Conservation (phyloP, 1,140 invertebrate species). For the Drosophila insularis region DNA sequence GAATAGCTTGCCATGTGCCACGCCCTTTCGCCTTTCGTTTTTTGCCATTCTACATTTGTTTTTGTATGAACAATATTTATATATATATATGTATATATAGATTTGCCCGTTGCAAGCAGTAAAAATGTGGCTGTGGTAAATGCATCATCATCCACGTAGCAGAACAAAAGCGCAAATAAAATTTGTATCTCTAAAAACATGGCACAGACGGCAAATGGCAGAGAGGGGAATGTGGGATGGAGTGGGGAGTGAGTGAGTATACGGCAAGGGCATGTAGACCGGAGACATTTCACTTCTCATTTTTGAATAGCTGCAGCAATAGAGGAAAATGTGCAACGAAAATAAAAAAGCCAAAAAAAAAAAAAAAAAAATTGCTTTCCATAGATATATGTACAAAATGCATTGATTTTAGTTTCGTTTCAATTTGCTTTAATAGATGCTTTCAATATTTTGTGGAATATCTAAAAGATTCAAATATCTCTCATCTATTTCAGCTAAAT, state of each 20-base stretch:
- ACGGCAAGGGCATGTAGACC: neutral
- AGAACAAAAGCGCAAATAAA: constrained; percentile 5
- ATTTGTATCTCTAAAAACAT: constrained; percentile 3
- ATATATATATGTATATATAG: neutral
- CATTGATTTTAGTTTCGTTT: too few relatives aligned
- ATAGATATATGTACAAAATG: too few relatives aligned
- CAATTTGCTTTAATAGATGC: too few relatives aligned
- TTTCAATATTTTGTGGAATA: too few relatives aligned
- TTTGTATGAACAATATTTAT: constrained; percentile 24
- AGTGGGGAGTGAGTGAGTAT: too few relatives aligned
- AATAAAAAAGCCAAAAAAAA: too few relatives aligned
- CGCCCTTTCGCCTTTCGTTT: constrained; percentile 30
- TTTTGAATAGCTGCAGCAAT: neutral
- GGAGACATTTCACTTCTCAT: neutral
- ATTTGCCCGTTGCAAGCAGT: neutral
- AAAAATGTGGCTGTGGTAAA: neutral
- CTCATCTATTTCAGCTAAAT: too few relatives aligned
- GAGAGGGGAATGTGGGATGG: neutral
- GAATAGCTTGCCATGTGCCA: constrained; percentile 17
- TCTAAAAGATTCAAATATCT: too few relatives aligned
- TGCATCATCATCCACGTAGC: neutral
- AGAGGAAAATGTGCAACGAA: too few relatives aligned
- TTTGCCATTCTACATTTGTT: constrained; percentile 29
- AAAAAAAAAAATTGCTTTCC: too few relatives aligned
- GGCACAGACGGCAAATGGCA: neutral